Percentiles rank a stretch among this genome's conserved stretches.
Conservation (phyloP, 2,797 vertebrate species). For the Esox masquinongy region DNA sequence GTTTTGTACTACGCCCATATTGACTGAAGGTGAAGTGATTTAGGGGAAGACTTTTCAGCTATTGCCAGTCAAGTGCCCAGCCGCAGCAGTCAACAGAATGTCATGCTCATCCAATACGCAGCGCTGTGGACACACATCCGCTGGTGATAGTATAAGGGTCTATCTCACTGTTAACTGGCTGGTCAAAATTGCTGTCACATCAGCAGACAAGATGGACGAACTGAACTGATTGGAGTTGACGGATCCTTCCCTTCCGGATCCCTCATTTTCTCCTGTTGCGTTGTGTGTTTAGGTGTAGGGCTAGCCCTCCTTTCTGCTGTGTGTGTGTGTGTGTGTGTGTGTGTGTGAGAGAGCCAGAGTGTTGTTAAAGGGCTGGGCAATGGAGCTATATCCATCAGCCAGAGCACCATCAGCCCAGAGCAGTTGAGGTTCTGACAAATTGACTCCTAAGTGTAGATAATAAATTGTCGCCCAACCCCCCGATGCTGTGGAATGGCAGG, state of each 20-base stretch:
- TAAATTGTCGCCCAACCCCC: conserved; percentile 62
- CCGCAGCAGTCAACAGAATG: not conserved
- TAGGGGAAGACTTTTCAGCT: not conserved
- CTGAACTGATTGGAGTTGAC: not conserved
- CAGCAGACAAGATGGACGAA: not conserved
- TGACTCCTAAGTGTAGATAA: conserved; percentile 76
- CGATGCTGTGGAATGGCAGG: conserved; percentile 61
- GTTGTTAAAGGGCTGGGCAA: conserved; percentile 42
- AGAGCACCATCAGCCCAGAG: conserved; percentile 46
- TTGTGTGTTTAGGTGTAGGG: conserved; percentile 17
- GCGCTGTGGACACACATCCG: not conserved
- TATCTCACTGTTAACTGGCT: not conserved
- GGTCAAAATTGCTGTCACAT: not conserved
- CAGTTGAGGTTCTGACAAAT: conserved; percentile 73
- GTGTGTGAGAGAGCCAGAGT: conserved; percentile 4
- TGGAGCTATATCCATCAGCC: conserved; percentile 53
- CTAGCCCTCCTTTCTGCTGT: not conserved
- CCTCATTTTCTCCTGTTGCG: not conserved
- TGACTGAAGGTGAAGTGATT: not conserved
- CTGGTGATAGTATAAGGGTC: not conserved
- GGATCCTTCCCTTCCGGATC: not conserved
- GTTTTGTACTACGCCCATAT: not conserved
- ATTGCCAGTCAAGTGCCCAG: not conserved
- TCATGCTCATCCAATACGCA: not conserved
- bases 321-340: conserved; percentile 5